These are phyloP conservation scores for Drosophila kepulauana DNA, from an alignment of 1,140 invertebrate species.

Conservation along the genomic window DNA sequence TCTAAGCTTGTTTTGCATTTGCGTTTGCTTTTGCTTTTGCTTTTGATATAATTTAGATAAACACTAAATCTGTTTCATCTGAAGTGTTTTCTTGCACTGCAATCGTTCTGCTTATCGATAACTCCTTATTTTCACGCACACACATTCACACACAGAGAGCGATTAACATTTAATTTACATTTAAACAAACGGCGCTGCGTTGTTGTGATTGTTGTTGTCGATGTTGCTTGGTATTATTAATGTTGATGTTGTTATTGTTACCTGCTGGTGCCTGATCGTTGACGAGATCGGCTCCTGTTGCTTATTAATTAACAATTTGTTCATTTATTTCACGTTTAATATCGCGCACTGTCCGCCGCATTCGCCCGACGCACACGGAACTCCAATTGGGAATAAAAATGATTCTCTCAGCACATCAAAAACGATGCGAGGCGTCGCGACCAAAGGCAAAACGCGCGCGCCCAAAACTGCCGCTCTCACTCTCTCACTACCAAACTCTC, in stretches of 20 bases:
- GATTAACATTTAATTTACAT: slow-evolving; percentile 28
- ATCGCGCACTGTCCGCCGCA: slow-evolving; percentile 57
- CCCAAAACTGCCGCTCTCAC: slow-evolving; percentile 13
- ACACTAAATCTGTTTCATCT: slow-evolving; percentile 32
- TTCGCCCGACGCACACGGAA: slow-evolving; percentile 61
- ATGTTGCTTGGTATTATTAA: no score
- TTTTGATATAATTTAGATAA: slow-evolving; percentile 1
- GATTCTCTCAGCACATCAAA: slow-evolving; percentile 51
- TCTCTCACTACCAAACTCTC: slow-evolving; percentile 2
- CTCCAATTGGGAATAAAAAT: slow-evolving; percentile 66
- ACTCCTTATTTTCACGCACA: slow-evolving; percentile 27
- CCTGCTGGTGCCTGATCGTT: slow-evolving; percentile 37
- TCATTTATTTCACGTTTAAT: slow-evolving; percentile 53
- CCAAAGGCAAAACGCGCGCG: slow-evolving; percentile 17
- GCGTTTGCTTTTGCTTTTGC: slow-evolving; percentile 14
- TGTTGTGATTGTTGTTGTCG: slow-evolving; percentile 10
- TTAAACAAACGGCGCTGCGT: slow-evolving; percentile 10
- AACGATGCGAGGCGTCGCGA: slow-evolving; percentile 26
- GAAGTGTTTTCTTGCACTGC: slow-evolving; percentile 15
- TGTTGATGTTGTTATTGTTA: slow-evolving; percentile 26
- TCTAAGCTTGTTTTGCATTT: slow-evolving; percentile 32
- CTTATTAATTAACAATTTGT: slow-evolving; percentile 57
- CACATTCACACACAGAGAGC: slow-evolving; percentile 35
- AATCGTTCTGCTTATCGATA: slow-evolving; percentile 15
- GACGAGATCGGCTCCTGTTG: slow-evolving; percentile 46